Evolutionary conservation across 30 jellyfish, hydroid and myxozoan genomes (phyloP), one percentile per base, ranked within the genome.

Genomic region (Turritopsis dohrnii): DNA sequence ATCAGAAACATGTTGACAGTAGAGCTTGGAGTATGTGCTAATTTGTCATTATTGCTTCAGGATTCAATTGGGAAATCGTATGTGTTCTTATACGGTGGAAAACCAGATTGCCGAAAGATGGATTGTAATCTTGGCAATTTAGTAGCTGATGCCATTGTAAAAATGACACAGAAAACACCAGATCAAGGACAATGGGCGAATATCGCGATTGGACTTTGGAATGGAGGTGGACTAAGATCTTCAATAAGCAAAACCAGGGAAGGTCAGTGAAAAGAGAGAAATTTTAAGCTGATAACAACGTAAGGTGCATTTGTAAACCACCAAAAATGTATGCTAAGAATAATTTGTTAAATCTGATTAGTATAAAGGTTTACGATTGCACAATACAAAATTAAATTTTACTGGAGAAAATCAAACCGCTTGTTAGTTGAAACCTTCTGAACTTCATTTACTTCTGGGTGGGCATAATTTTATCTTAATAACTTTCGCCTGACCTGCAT

Each of bases 121-220:
- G 99, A 94, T 71, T 94, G 99, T 96, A 94, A 94, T 87, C 79
- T 94, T 73, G 99, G 95, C 54, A 94, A 94, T 71, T 65, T 94
- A 16, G 83, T 94, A 16, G 80, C 96, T 18, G 99, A 94, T 89
- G 96, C 96, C 1, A 26, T 94, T 84, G 95, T 94, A 0, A 87
- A 84, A 25, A 82, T 83, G 53, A 88, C 81, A 41, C 84, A 86
- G 29, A 81, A 79, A 54, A 80, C 87, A 17, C 96, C 96, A 0
- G 96, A 88, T 53, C 85, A 54, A 31, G 79, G 71, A 29, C 83
- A 88, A 76, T 92, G 98, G 98, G 95, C 98, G 20, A 94, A 84
- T 41, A 87, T 85, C 74, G 89, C 95, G 52, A 84, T 89, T 21
- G 96, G 96, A 28, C 7, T 94, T 21, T 83, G 95, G 96, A 94